Evolutionary conservation across 1,140 invertebrate genomes (phyloP).

Genomic region (Diprion similis): DNA sequence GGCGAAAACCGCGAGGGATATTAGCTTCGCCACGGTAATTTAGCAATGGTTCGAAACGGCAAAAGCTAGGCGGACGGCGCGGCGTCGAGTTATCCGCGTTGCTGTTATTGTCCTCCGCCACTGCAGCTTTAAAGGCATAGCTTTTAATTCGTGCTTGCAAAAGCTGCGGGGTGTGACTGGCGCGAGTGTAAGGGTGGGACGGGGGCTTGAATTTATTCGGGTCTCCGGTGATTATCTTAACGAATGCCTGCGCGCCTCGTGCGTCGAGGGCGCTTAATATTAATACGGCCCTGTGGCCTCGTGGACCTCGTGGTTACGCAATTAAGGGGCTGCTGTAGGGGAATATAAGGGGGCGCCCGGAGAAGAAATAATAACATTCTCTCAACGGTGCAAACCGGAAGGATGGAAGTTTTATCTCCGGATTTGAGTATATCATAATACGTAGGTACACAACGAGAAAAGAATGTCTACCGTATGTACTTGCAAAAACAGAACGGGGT

Average conservation of each 20-base stretch:
- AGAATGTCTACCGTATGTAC: too few species aligned
- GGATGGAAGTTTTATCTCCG: too few species aligned
- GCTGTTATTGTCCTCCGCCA: background rate
- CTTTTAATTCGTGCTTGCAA: too few species aligned
- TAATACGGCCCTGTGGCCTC: background rate
- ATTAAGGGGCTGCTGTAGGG: background rate
- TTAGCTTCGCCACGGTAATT: slow-evolving; percentile 29
- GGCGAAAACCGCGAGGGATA: slow-evolving; percentile 37
- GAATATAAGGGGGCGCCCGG: background rate
- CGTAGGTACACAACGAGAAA: too few species aligned
- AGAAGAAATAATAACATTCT: background rate
- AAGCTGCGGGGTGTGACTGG: too few species aligned
- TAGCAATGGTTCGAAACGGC: slow-evolving; percentile 35
- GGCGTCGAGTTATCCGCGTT: background rate
- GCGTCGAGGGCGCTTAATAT: background rate
- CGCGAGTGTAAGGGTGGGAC: background rate
- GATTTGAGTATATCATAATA: too few species aligned
- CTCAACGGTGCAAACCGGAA: too few species aligned
- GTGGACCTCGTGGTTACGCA: background rate
- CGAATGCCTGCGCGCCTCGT: slow-evolving; percentile 33
- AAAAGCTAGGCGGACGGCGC: background rate
- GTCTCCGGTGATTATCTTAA: slow-evolving; percentile 41
- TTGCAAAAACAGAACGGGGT: too few species aligned
- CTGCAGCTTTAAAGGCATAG: too few species aligned
- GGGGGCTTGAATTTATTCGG: slow-evolving; percentile 41